Conservation (phyloP, 1,140 invertebrate genomes). For the Liolophura sinensis region DNA sequence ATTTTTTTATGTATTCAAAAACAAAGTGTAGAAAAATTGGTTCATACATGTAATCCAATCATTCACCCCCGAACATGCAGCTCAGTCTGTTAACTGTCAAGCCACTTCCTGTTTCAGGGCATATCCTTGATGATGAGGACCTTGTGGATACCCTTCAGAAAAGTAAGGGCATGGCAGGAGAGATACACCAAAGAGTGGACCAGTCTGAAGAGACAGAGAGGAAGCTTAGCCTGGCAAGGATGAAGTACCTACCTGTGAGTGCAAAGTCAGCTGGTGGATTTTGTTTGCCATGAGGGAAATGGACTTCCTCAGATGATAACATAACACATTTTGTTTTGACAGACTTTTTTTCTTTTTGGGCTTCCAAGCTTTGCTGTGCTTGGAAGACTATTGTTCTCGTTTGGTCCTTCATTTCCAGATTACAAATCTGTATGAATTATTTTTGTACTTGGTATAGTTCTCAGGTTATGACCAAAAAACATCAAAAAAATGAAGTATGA, state of each 20-base stretch:
- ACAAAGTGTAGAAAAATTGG: neutral
- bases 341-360: too few relatives aligned
- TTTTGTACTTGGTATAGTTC: too few relatives aligned
- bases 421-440: too few relatives aligned
- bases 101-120: constrained; percentile 39
- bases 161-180: constrained; percentile 52
- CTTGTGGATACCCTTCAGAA: constrained; percentile 53
- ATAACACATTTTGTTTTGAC: too few relatives aligned
- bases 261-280: neutral
- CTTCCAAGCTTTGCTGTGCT: too few relatives aligned
- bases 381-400: too few relatives aligned
- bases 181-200: constrained; percentile 49
- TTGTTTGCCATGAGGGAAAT: too few relatives aligned
- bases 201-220: constrained; percentile 55
- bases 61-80: neutral
- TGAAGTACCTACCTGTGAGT: constrained; percentile 53
- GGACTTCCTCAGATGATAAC: too few relatives aligned
- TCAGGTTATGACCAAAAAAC: too few relatives aligned
- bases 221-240: constrained; percentile 48
- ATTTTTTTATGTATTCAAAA: neutral
- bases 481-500: too few relatives aligned
- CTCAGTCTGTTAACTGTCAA: neutral
- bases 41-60: neutral
- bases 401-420: too few relatives aligned
- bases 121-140: constrained; percentile 57